Evolutionary conservation across 1,140 invertebrate genomes (phyloP).

Genomic region (Polypedilum pembai): DNA sequence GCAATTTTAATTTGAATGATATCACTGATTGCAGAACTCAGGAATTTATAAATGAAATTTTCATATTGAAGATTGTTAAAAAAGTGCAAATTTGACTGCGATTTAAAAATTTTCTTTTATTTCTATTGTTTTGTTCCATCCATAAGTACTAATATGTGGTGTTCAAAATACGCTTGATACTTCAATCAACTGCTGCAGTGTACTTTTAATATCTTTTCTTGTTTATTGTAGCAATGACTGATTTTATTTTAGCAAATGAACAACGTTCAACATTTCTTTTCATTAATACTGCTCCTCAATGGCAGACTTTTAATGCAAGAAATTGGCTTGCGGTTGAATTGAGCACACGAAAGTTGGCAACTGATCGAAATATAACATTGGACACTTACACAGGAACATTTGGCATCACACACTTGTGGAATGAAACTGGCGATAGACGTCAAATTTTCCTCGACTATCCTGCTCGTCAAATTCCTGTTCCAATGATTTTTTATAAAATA

Average conservation of each 20-base stretch:
- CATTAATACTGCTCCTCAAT: slow-evolving; percentile 53
- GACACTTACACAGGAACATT: slow-evolving; percentile 44
- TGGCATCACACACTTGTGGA: slow-evolving; percentile 41
- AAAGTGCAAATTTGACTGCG: too few species aligned
- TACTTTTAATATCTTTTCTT: too few species aligned
- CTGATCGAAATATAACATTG: neutral
- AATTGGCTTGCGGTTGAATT: slow-evolving; percentile 50
- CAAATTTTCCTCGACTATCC: slow-evolving; percentile 41
- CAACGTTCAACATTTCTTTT: slow-evolving; percentile 53
- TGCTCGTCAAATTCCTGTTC: slow-evolving; percentile 41
- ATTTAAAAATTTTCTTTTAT: too few species aligned
- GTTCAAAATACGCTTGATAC: too few species aligned
- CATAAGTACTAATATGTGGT: too few species aligned
- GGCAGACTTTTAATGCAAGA: slow-evolving; percentile 51
- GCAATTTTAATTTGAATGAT: too few species aligned
- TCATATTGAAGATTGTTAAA: too few species aligned
- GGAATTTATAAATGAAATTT: neutral
- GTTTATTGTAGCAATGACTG: slow-evolving; percentile 41
- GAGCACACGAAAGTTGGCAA: slow-evolving; percentile 30
- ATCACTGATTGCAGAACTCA: too few species aligned
- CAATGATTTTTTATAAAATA: slow-evolving; percentile 45
- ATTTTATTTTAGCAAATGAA: slow-evolving; percentile 49
- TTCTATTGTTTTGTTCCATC: too few species aligned
- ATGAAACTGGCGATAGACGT: slow-evolving; percentile 36
- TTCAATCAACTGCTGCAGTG: too few species aligned